phyloP scores from a whole-genome alignment of 2,888 invertebrate species.

The Cerastoderma edule region DNA sequence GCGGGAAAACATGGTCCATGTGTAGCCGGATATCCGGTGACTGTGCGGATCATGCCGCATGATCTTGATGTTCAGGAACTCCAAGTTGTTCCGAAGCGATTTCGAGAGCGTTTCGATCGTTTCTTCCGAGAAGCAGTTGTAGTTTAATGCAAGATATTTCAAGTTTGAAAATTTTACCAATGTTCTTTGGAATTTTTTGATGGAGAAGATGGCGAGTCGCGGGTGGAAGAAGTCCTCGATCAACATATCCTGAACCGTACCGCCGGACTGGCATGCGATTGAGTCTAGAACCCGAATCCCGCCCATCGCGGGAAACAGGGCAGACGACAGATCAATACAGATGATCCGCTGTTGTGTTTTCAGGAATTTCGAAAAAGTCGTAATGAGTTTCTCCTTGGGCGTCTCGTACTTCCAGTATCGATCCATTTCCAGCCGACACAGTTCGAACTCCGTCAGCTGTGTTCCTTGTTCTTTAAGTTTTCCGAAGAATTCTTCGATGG shows the following conservation, averaged over 20 bases:
- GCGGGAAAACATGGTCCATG: slow-evolving; percentile 65
- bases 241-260: slow-evolving; percentile 63
- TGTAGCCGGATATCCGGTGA: slow-evolving; percentile 66
- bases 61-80: slow-evolving; percentile 69
- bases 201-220: slow-evolving; percentile 62
- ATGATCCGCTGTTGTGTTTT: slow-evolving; percentile 63
- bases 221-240: slow-evolving; percentile 77
- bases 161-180: slow-evolving; percentile 70
- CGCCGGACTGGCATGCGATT: slow-evolving; percentile 65
- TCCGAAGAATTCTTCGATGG: slow-evolving; percentile 67
- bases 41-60: slow-evolving; percentile 74
- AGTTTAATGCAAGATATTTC: slow-evolving; percentile 71
- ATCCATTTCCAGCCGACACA: slow-evolving; percentile 71
- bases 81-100: slow-evolving; percentile 64
- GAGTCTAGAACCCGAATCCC: slow-evolving; percentile 72
- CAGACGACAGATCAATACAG: slow-evolving; percentile 70
- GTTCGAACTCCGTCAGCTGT: slow-evolving; percentile 66
- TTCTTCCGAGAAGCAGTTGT: slow-evolving; percentile 74
- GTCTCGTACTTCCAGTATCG: slow-evolving; percentile 76
- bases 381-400: slow-evolving; percentile 67
- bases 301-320: slow-evolving; percentile 61
- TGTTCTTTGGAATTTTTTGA: slow-evolving; percentile 60
- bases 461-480: slow-evolving; percentile 60
- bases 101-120: slow-evolving; percentile 66
- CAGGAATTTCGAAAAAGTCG: slow-evolving; percentile 69